Percentiles rank a stretch among this genome's conserved stretches.
These are phyloP conservation scores for Sepioteuthis lessoniana DNA, from an alignment of 2,888 invertebrate species.

Conservation along the genomic window DNA sequence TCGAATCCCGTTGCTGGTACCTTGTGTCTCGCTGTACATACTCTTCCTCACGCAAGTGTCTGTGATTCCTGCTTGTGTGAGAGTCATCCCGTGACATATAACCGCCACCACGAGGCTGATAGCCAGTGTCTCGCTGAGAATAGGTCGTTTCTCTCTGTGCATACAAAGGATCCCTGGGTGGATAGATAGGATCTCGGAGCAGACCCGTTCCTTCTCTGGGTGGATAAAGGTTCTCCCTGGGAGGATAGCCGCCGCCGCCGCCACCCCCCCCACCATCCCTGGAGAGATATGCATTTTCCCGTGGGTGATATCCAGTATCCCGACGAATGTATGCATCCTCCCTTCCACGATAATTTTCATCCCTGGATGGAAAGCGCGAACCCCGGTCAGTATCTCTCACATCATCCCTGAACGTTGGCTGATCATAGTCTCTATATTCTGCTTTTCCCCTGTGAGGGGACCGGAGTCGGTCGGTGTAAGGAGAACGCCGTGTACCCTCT, in stretches of 20 bases:
- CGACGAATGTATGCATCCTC: background rate
- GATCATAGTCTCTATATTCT: slow-evolving; percentile 17
- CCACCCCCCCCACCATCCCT: background rate
- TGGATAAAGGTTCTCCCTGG: background rate
- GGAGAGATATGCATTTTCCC: background rate
- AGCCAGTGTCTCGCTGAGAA: background rate
- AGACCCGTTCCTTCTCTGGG: background rate
- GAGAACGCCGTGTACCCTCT: background rate
- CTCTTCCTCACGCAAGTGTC: slow-evolving; percentile 47
- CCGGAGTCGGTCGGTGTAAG: background rate
- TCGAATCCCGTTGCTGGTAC: slow-evolving; percentile 14
- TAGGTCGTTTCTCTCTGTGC: background rate
- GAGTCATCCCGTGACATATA: background rate
- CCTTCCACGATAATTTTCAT: slow-evolving; percentile 24
- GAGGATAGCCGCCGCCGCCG: background rate
- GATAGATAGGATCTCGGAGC: slow-evolving; percentile 26
- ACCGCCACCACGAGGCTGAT: background rate
- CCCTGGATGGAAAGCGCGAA: background rate
- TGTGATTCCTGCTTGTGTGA: background rate
- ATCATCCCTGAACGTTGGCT: background rate
- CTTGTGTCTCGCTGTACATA: slow-evolving; percentile 6
- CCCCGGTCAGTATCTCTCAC: slow-evolving; percentile 34
- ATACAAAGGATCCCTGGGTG: slow-evolving; percentile 4
- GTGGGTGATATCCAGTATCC: background rate
- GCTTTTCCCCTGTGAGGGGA: background rate